Conservation (phyloP, 2,113 vertebrate species). For the Protobothrops mucrosquamatus region DNA sequence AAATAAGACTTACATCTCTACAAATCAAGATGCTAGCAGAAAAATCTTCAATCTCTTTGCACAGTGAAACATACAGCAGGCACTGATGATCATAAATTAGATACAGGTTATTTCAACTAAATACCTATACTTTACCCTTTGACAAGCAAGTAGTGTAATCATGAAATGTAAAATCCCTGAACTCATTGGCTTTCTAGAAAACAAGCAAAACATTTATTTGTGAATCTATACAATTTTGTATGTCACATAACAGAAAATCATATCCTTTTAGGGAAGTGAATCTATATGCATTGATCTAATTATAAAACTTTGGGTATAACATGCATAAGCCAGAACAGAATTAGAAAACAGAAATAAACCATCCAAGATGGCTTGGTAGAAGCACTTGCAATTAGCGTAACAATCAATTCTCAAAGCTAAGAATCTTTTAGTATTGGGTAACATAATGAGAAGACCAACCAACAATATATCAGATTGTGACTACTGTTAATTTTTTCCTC, state of each 20-base stretch:
- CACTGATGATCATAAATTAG: not conserved
- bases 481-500: not conserved
- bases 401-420: not conserved
- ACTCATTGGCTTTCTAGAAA: not conserved
- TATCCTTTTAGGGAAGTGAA: not conserved
- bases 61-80: not conserved
- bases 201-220: not conserved
- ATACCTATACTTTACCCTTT: too few species aligned
- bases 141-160: not conserved
- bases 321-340: not conserved
- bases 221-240: not conserved
- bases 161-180: not conserved
- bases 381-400: rapidly evolving
- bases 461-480: not conserved
- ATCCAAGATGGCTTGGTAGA: not conserved
- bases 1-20: not conserved
- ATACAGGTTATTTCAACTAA: not conserved
- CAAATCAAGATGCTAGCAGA: not conserved
- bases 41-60: not conserved
- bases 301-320: not conserved
- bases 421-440: rapidly evolving
- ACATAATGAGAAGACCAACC: not conserved
- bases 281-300: not conserved
- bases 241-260: not conserved
- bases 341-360: not conserved